Evolutionary conservation across 1,140 invertebrate genomes (phyloP).

Genomic region (Drosophila pseudoobscura): DNA sequence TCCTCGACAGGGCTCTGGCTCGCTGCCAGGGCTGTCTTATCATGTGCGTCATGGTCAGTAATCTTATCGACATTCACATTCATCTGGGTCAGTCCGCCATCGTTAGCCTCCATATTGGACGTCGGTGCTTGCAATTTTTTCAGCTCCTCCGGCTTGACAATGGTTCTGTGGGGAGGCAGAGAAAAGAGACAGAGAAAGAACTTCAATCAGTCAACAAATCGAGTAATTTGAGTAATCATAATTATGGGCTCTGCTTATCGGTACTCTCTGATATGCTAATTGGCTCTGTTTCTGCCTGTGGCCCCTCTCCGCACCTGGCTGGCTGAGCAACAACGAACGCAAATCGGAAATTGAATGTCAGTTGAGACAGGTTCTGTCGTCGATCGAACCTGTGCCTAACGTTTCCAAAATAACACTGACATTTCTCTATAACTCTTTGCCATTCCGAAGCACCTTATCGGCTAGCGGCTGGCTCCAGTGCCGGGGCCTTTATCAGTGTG

Average conservation of each 20-base stretch:
- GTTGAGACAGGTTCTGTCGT: constrained; percentile 21
- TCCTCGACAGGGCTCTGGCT: constrained; percentile 2
- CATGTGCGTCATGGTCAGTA: constrained; percentile 48
- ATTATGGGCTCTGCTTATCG: constrained; percentile 61
- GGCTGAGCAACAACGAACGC: constrained; percentile 38
- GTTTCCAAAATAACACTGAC: constrained; percentile 67
- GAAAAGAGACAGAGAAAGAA: constrained; percentile 6
- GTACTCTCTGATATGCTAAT: constrained; percentile 52
- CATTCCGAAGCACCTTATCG: constrained; percentile 50
- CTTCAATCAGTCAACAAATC: constrained; percentile 14
- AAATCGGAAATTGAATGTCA: constrained; percentile 56
- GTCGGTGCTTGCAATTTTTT: constrained; percentile 44
- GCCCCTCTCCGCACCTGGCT: constrained; percentile 34
- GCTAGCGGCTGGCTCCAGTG: background rate
- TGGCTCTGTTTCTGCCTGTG: constrained; percentile 29
- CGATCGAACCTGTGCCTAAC: constrained; percentile 50
- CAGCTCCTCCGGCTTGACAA: constrained; percentile 66
- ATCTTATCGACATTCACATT: constrained; percentile 62
- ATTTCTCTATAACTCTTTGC: constrained; percentile 33
- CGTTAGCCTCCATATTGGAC: constrained; percentile 60
- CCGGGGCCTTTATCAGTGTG: constrained; percentile 47
- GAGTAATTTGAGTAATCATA: constrained; percentile 50
- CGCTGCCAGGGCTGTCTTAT: constrained; percentile 9
- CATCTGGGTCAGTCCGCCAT: constrained; percentile 26
- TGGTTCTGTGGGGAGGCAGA: constrained; percentile 45